Evolutionary conservation across 2,113 vertebrate genomes (phyloP).

Genomic region (Lasiurus cinereus): DNA sequence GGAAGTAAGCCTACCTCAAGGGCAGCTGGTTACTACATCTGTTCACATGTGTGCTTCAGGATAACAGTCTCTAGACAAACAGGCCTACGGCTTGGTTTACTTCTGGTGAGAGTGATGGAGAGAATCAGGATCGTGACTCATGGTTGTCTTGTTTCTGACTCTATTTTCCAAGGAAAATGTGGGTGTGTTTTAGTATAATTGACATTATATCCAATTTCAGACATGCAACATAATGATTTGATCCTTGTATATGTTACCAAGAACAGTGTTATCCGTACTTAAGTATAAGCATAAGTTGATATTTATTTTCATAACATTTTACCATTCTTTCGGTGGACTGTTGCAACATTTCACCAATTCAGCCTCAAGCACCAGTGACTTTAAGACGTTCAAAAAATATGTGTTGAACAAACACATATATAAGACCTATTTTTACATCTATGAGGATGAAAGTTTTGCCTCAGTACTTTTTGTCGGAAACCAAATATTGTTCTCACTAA

Average conservation of each 20-base stretch:
- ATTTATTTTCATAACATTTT: neutral
- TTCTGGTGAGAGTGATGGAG: neutral
- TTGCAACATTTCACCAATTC: conserved; percentile 16
- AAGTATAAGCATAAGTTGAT: neutral
- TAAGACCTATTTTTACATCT: neutral
- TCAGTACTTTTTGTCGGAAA: no score
- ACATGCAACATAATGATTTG: neutral
- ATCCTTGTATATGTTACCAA: neutral
- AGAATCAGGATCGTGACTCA: conserved; percentile 1
- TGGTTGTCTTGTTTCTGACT: conserved; percentile 13
- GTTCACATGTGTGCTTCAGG: neutral
- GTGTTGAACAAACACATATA: neutral
- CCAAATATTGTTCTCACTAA: no score
- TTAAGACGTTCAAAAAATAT: conserved; percentile 8
- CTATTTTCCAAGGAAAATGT: conserved; percentile 23
- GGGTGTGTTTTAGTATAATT: neutral
- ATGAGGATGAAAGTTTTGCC: neutral
- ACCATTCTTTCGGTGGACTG: neutral
- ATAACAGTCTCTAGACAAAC: neutral
- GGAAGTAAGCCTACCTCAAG: neutral
- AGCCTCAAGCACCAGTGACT: neutral
- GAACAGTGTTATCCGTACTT: conserved; percentile 21
- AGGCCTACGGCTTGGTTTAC: neutral
- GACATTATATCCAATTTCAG: neutral
- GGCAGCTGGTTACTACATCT: neutral